Evolutionary conservation across 2,113 vertebrate species (phyloP).

Genomic region (Haplotaxodon microlepis): DNA sequence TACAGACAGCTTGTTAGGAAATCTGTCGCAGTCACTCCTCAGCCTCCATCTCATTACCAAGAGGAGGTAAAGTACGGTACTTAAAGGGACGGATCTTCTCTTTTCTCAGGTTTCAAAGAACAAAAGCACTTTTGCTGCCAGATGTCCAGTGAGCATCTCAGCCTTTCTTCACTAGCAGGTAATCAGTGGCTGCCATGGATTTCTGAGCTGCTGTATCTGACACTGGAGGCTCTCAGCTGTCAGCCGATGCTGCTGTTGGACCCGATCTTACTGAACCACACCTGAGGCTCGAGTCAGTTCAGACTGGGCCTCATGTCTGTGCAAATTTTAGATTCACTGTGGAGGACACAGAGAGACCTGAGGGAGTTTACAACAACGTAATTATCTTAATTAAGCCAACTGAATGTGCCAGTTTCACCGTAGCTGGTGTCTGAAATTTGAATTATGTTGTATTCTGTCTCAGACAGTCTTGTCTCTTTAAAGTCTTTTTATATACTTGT

Average conservation of each 20-base stretch:
- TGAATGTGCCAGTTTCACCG: neutral
- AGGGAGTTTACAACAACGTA: neutral
- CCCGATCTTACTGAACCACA: neutral
- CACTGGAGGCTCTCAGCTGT: neutral
- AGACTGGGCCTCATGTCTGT: neutral
- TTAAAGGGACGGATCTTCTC: neutral
- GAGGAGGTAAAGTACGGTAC: neutral
- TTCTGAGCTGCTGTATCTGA: neutral
- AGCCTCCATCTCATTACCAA: neutral
- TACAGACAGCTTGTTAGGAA: neutral
- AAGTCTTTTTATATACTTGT: neutral
- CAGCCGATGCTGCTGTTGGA: neutral
- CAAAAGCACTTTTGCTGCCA: neutral
- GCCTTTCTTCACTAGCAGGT: neutral
- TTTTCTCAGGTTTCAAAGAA: conserved; percentile 2
- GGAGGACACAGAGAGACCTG: neutral
- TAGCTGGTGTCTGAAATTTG: neutral
- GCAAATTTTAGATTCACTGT: neutral
- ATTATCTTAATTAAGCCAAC: neutral
- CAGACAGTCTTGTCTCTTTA: neutral
- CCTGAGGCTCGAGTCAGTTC: neutral
- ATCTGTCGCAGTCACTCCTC: neutral
- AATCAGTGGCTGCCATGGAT: neutral
- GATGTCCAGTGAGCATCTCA: neutral
- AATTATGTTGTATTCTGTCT: neutral